These are phyloP conservation scores for Pollenia griseotomentosa DNA, from an alignment of 2,888 invertebrate genomes.

Conservation along the genomic window DNA sequence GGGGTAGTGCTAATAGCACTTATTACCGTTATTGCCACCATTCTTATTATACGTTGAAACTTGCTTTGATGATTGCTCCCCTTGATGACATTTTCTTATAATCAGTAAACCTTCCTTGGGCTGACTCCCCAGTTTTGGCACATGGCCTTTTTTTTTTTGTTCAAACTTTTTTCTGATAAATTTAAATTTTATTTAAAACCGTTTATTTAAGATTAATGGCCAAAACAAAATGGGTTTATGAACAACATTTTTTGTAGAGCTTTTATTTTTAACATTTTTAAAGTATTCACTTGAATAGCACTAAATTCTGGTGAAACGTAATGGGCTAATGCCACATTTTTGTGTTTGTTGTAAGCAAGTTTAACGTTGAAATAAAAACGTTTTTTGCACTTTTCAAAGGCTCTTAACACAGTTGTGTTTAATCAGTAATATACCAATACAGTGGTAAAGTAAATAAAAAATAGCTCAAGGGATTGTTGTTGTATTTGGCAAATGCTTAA, in stretches of 20 bases:
- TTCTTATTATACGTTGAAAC: too few relatives aligned
- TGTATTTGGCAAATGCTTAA: slow-evolving; percentile 33
- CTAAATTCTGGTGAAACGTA: slow-evolving; percentile 19
- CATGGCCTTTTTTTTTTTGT: neutral
- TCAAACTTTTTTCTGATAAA: slow-evolving; percentile 3
- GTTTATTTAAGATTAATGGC: slow-evolving; percentile 49
- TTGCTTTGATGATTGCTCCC: too few relatives aligned
- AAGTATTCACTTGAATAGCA: slow-evolving; percentile 11
- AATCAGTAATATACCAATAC: slow-evolving; percentile 25
- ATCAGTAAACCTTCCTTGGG: too few relatives aligned
- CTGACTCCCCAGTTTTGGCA: too few relatives aligned
- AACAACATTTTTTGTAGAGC: slow-evolving; percentile 33
- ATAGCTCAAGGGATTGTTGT: slow-evolving; percentile 1
- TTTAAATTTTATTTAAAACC: slow-evolving; percentile 27
- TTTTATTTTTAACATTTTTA: neutral
- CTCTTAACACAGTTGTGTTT: slow-evolving; percentile 50
- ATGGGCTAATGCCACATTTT: slow-evolving; percentile 17
- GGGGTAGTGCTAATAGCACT: too few relatives aligned
- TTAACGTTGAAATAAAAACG: neutral
- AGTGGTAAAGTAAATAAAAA: slow-evolving; percentile 13
- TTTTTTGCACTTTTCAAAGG: slow-evolving; percentile 20
- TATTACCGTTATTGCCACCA: too few relatives aligned
- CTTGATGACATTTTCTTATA: too few relatives aligned
- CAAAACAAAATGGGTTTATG: slow-evolving; percentile 54
- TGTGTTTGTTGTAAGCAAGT: slow-evolving; percentile 6